Evolutionary conservation across 2,797 vertebrate genomes (phyloP).

Genomic region (Gallinago nigripennis): DNA sequence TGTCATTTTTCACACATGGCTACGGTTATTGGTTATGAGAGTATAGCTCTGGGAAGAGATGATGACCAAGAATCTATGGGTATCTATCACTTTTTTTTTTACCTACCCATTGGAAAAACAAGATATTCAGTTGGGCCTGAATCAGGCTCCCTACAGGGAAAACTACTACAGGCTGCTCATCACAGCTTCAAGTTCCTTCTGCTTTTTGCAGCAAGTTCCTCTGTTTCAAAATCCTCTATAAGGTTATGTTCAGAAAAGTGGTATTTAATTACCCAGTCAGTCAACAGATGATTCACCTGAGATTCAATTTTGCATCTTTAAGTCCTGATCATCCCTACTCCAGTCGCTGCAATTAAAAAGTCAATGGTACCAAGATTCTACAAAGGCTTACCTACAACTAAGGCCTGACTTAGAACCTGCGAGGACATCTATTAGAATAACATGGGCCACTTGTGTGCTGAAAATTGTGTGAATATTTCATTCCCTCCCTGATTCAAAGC

Average conservation of each 20-base stretch:
- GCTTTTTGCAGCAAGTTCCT: neutral
- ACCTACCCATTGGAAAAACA: neutral
- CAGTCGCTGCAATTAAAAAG: neutral
- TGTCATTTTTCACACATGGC: neutral
- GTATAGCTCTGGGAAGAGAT: neutral
- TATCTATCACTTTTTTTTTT: neutral
- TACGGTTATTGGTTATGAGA: neutral
- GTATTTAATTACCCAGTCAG: neutral
- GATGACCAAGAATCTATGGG: neutral
- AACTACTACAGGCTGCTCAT: neutral
- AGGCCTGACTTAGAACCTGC: neutral
- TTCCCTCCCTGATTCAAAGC: neutral
- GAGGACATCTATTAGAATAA: neutral
- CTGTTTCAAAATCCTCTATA: neutral
- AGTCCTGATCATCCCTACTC: neutral
- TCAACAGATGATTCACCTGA: neutral
- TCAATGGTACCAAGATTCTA: neutral
- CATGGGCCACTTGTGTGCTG: neutral
- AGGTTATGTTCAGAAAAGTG: neutral
- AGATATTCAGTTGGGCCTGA: neutral
- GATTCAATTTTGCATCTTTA: neutral
- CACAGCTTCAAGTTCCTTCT: neutral
- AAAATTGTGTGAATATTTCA: neutral
- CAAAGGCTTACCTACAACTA: neutral
- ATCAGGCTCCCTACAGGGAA: neutral